Conservation (phyloP, 2,113 vertebrate species). For the Chamaetylas fuelleborni region DNA sequence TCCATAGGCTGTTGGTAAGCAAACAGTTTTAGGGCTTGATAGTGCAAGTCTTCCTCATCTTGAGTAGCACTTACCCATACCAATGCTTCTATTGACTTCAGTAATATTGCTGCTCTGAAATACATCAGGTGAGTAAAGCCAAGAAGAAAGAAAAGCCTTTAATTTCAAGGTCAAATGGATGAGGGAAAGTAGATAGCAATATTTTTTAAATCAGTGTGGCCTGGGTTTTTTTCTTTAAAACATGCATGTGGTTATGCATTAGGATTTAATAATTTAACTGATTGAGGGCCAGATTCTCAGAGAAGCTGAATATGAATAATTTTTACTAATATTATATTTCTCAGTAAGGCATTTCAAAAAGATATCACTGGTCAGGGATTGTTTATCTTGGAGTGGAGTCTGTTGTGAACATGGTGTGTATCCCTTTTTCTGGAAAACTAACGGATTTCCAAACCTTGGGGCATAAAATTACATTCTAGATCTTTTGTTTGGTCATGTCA, state of each 20-base stretch:
- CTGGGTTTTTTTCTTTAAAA: neutral
- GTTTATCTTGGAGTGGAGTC: neutral
- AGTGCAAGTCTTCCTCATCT: slow-evolving; percentile 25
- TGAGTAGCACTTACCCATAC: slow-evolving; percentile 4
- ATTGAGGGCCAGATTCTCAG: neutral
- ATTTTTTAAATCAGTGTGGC: neutral
- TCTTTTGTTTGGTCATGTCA: neutral
- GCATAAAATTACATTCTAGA: neutral
- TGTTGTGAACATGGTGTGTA: neutral
- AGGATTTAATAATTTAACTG: neutral
- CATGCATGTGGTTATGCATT: neutral
- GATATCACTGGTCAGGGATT: neutral
- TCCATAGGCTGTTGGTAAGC: neutral
- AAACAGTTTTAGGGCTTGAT: slow-evolving; percentile 39
- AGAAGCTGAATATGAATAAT: neutral
- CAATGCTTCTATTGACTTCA: neutral
- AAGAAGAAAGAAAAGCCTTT: neutral
- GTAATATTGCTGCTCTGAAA: slow-evolving; percentile 1
- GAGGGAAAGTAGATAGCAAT: neutral
- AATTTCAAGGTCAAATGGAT: slow-evolving; percentile 37
- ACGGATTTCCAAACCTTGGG: neutral
- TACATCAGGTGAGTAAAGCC: neutral
- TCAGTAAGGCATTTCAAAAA: neutral
- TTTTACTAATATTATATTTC: neutral
- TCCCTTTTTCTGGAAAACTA: neutral